phyloP scores from a whole-genome alignment of 1,140 invertebrate genomes.

The Aphelenchoides besseyi region DNA sequence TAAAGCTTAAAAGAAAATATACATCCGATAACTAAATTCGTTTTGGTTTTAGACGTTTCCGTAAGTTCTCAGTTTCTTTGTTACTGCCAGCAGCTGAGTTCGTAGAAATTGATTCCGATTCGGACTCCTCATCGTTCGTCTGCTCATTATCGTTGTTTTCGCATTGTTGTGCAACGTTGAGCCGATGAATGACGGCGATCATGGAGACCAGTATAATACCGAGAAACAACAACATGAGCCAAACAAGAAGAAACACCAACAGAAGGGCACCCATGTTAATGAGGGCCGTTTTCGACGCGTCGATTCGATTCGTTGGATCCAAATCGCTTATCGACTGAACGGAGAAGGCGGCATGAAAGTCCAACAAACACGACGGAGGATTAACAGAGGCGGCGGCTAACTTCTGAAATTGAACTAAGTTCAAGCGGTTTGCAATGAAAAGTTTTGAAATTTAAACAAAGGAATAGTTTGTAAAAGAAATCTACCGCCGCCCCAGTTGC shows the following conservation, averaged over 20 bases:
- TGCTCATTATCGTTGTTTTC: slow-evolving; percentile 13
- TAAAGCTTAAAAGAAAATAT: too few species aligned
- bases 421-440: neutral
- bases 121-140: neutral
- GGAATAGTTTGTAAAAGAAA: slow-evolving; percentile 13
- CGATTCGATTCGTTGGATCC: neutral
- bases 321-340: neutral
- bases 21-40: too few species aligned
- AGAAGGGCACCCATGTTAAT: slow-evolving; percentile 26
- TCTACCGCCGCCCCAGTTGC: slow-evolving; percentile 19
- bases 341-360: slow-evolving; percentile 12
- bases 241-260: slow-evolving; percentile 31
- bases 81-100: neutral
- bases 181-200: slow-evolving; percentile 6
- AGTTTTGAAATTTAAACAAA: neutral
- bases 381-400: slow-evolving; percentile 13
- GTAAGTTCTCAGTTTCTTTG: too few species aligned
- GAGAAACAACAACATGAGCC: slow-evolving; percentile 23
- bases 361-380: slow-evolving; percentile 17
- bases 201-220: slow-evolving; percentile 22
- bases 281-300: slow-evolving; percentile 27
- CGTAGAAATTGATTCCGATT: neutral
- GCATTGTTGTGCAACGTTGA: neutral
- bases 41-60: too few species aligned
- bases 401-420: slow-evolving; percentile 21